Evolutionary conservation across 2,113 vertebrate species (phyloP).

Genomic region (Alethe diademata): DNA sequence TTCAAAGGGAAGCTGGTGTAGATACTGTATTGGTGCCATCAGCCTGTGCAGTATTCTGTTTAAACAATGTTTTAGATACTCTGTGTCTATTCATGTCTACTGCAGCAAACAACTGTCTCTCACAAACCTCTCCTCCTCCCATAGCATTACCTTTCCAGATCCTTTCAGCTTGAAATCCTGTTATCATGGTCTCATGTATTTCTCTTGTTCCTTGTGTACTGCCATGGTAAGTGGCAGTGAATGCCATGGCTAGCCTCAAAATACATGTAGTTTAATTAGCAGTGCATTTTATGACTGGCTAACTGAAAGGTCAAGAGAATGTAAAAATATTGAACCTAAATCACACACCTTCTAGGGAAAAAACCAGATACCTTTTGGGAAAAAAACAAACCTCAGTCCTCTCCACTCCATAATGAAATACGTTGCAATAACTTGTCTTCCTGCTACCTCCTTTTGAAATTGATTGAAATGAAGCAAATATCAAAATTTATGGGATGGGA

Average conservation of each 20-base stretch:
- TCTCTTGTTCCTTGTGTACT: not conserved
- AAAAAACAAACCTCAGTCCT: not conserved
- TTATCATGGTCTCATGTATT: fast-evolving
- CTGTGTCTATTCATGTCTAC: not conserved
- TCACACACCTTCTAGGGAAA: not conserved
- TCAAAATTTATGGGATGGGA: not conserved
- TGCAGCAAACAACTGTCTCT: not conserved
- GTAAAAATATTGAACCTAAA: not conserved
- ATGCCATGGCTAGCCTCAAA: not conserved
- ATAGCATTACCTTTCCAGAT: not conserved
- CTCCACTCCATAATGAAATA: not conserved
- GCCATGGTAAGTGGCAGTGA: not conserved
- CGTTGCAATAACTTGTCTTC: not conserved
- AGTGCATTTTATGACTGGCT: not conserved
- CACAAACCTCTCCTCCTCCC: not conserved
- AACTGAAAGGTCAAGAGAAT: not conserved
- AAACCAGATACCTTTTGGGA: not conserved
- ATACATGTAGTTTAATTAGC: not conserved
- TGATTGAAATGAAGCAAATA: not conserved
- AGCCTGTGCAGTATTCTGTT: not conserved
- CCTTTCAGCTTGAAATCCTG: not conserved
- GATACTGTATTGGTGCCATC: not conserved
- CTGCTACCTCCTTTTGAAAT: not conserved
- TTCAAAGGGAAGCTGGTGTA: not conserved
- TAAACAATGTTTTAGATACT: not conserved